A percentile compares a stretch with the other conserved stretches of the same genome.
phyloP scores from a whole-genome alignment of 2,113 vertebrate species.

The Rhinolophus sinicus region DNA sequence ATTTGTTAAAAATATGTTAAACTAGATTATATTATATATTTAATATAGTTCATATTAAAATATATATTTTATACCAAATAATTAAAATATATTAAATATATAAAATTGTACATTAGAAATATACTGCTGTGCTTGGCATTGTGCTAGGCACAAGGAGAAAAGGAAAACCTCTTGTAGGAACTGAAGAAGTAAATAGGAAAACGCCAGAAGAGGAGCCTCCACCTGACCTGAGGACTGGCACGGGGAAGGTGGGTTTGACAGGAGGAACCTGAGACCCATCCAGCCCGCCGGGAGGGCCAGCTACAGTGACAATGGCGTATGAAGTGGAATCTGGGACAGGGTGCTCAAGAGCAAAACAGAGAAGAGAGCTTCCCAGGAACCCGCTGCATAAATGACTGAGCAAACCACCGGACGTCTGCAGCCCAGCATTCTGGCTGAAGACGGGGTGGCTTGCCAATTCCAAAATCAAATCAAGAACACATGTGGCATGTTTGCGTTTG shows the following conservation, averaged over 20 bases:
- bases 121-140: background rate
- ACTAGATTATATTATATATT: background rate
- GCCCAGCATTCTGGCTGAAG: background rate
- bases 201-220: background rate
- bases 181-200: background rate
- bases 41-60: background rate
- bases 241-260: too few relatives aligned
- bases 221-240: fast-evolving
- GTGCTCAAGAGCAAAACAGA: fast-evolving
- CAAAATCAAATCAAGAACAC: background rate
- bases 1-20: background rate
- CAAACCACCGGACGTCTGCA: background rate
- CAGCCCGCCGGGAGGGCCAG: fast-evolving
- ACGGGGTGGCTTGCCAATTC: background rate
- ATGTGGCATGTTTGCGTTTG: background rate
- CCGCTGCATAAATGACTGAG: background rate
- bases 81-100: background rate
- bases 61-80: background rate
- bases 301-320: fast-evolving
- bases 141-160: background rate
- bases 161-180: background rate
- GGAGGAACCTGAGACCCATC: background rate
- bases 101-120: background rate
- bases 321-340: background rate
- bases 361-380: background rate